Percentiles rank a stretch among this genome's conserved stretches.
phyloP scores from a whole-genome alignment of 2,113 vertebrate genomes.

The Rhabdomys dilectus region DNA sequence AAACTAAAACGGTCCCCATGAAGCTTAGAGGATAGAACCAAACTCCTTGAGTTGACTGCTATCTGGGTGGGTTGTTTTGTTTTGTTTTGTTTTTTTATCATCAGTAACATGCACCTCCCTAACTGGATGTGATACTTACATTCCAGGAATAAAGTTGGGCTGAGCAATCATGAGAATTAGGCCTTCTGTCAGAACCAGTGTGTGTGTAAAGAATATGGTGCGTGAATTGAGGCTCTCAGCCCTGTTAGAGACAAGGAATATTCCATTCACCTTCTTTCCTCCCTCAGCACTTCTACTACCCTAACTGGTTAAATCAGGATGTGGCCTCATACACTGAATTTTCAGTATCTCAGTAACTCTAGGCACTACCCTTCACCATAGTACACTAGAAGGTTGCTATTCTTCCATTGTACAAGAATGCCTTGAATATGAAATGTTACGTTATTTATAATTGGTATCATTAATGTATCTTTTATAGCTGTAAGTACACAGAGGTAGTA shows the following conservation, averaged over 20 bases:
- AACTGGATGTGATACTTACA: constrained; percentile 40
- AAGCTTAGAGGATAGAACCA: constrained; percentile 34
- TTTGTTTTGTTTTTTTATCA: not conserved
- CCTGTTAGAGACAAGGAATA: constrained; percentile 38
- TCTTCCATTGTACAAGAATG: constrained; percentile 86
- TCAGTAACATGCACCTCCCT: constrained; percentile 61
- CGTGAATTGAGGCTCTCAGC: not conserved
- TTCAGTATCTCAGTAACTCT: constrained; percentile 81
- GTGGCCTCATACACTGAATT: constrained; percentile 87
- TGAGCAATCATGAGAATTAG: constrained; percentile 56
- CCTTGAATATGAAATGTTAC: constrained; percentile 87
- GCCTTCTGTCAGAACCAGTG: constrained; percentile 33
- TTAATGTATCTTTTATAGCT: constrained; percentile 91
- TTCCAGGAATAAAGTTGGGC: not conserved
- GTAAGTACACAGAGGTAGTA: constrained; percentile 87
- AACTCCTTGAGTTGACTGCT: not conserved
- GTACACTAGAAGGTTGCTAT: constrained; percentile 79
- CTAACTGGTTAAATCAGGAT: constrained; percentile 82
- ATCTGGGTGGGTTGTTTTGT: not conserved
- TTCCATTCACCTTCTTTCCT: constrained; percentile 55
- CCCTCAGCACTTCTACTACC: constrained; percentile 66
- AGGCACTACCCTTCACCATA: constrained; percentile 83
- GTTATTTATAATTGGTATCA: constrained; percentile 90
- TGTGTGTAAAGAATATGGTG: not conserved
- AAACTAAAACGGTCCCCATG: not conserved